Evolutionary conservation across 2,797 vertebrate genomes (phyloP), one percentile per base, ranked within the genome.

Genomic region (Champsocephalus gunnari): DNA sequence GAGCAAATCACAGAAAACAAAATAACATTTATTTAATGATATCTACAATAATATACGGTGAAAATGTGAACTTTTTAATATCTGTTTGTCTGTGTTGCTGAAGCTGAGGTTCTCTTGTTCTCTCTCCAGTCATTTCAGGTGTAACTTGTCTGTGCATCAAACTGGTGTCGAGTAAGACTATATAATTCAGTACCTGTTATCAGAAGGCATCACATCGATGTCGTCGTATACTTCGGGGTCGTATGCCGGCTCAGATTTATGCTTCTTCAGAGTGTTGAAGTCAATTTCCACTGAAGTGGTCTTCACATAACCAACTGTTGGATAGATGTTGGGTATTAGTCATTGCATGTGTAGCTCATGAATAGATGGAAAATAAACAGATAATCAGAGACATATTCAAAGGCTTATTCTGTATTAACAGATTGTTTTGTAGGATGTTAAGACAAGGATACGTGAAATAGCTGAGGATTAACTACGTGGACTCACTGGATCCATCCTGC

Each of bases 181-280:
- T 50, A 4, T 55, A 3, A 19, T 63, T 61, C 11, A 11, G 21
- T 84, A 95, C 92, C 92, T 92, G 71, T 63, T 86, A 3, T 95
- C 91, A 6, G 94, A 76, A 14, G 94, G 84, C 4, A 93, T 75
- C 10, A 86, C 67, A 3, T 91, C 92, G 0, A 99, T 94, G 72
- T 99, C 97, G 65, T 99, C 98, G 1, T 99, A 99, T 0, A 96
- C 90, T 16, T 99, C 97, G n/a, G 93, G 95, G 3, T 97, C 96
- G 16, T 77, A 85, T 0, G 87, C 77, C 44, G 45, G 1, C 10
- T 81, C 80, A 58, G 73, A 1, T 44, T 59, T 70, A 8, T 58
- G 48, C 54, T 85, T 94, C 71, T 97, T 97, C 82, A 98, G 89
- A 11, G 90, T 90, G 77, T 97, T 95, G 9, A 97, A 97, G 84